phyloP scores from a whole-genome alignment of 2,797 vertebrate genomes.

The Fringilla coelebs region DNA sequence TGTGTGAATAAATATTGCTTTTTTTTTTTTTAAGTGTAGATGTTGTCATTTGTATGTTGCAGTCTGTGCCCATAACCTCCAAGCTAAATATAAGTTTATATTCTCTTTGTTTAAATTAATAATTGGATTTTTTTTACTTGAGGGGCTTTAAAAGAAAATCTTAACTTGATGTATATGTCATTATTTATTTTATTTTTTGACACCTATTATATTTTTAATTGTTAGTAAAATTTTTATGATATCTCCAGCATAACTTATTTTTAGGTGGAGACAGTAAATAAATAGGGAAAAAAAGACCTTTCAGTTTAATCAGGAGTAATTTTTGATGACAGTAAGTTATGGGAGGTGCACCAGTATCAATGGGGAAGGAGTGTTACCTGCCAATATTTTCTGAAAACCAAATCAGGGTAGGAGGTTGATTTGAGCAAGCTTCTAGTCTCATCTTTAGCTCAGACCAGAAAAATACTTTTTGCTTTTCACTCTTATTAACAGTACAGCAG shows the following conservation, averaged over 20 bases:
- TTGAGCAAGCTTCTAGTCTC: neutral
- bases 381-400: neutral
- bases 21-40: conserved; percentile 27
- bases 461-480: neutral
- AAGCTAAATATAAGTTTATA: neutral
- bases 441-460: neutral
- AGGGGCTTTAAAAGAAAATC: fast-evolving
- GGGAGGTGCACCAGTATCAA: neutral
- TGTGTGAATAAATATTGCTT: conserved; percentile 7
- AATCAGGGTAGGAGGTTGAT: neutral
- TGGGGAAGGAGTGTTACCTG: neutral
- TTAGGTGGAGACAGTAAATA: neutral
- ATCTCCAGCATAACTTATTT: neutral
- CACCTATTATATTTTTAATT: neutral
- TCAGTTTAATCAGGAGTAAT: neutral
- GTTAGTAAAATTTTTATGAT: neutral
- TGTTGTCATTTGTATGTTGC: conserved; percentile 37
- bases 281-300: neutral
- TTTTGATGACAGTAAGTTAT: neutral
- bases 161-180: neutral
- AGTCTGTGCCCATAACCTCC: neutral
- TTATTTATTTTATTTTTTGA: neutral
- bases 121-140: neutral
- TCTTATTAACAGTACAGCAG: neutral
- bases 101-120: neutral